A percentile compares a stretch with the other conserved stretches of the same genome.
Conservation (phyloP, 1,140 invertebrate species). For the Euura lappo region DNA sequence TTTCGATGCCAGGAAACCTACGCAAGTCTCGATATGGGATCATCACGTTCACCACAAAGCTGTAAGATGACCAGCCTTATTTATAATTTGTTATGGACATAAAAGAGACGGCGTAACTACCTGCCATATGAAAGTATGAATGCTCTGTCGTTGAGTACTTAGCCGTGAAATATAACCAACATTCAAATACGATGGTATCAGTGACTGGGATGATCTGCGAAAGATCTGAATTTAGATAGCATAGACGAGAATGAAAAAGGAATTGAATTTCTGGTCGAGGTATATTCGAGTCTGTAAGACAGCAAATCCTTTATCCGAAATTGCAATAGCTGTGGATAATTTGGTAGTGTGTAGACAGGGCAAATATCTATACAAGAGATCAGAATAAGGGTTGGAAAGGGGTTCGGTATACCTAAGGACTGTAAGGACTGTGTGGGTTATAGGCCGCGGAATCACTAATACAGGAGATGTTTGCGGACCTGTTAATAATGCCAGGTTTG, state of each 20-base stretch:
- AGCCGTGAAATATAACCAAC: conserved; percentile 29
- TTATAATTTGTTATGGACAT: conserved; percentile 52
- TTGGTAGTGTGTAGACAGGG: conserved; percentile 48
- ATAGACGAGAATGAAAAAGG: no score
- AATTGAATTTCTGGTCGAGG: not conserved
- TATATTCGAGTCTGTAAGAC: not conserved
- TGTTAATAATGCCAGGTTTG: conserved; percentile 57
- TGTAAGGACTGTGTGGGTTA: conserved; percentile 48
- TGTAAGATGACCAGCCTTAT: conserved; percentile 49
- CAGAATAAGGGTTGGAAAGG: conserved; percentile 43
- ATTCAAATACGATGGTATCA: not conserved
- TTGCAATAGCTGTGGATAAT: conserved; percentile 46
- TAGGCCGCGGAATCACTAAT: conserved; percentile 50
- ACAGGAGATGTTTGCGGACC: conserved; percentile 53
- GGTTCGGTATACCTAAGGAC: conserved; percentile 36
- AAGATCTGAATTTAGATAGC: no score
- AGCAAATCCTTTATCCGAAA: conserved; percentile 53
- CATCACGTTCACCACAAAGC: conserved; percentile 20
- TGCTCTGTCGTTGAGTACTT: conserved; percentile 46
- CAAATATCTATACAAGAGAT: conserved; percentile 57
- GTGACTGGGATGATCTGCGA: no score
- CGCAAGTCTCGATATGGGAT: conserved; percentile 47
- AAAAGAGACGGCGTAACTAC: conserved; percentile 44
- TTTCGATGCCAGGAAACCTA: conserved; percentile 16
- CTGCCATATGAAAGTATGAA: conserved; percentile 35